Conservation (phyloP, 1,140 invertebrate genomes). For the Arctopsyche grandis region DNA sequence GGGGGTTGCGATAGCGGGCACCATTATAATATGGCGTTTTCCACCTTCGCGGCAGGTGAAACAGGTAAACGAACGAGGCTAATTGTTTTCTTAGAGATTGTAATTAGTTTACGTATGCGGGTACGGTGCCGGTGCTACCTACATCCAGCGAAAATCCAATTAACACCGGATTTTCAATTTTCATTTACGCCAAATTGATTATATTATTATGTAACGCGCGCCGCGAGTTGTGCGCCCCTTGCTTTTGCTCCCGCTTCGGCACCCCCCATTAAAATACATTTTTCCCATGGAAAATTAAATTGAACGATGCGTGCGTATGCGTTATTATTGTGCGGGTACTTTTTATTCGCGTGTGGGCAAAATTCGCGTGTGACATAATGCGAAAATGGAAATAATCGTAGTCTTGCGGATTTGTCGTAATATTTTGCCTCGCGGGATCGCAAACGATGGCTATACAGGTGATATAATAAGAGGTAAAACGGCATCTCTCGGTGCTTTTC, state of each 20-base stretch:
- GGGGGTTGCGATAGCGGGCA: not conserved
- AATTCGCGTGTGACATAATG: not conserved
- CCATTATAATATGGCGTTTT: conserved; percentile 29
- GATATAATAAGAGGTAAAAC: conserved; percentile 34
- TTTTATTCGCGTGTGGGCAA: not conserved
- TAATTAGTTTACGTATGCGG: conserved; percentile 54
- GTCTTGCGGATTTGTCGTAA: not conserved
- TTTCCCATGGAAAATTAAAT: not conserved
- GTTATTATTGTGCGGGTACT: not conserved
- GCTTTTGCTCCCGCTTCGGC: not conserved
- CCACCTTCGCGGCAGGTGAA: conserved; percentile 47
- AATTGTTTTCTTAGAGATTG: conserved; percentile 55
- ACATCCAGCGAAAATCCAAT: conserved; percentile 49
- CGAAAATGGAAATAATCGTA: not conserved
- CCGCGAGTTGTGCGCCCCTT: not conserved
- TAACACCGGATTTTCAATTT: conserved; percentile 52
- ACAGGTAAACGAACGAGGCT: conserved; percentile 52
- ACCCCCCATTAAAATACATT: not conserved
- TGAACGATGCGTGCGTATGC: not conserved
- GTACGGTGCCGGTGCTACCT: conserved; percentile 45
- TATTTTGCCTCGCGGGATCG: not conserved
- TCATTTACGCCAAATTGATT: conserved; percentile 37
- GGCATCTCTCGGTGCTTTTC: conserved; percentile 19
- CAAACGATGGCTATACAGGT: conserved; percentile 9
- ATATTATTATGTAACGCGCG: conserved; percentile 14